Conservation (phyloP, 1,140 invertebrate genomes). For the Zaprionus camerounensis region DNA sequence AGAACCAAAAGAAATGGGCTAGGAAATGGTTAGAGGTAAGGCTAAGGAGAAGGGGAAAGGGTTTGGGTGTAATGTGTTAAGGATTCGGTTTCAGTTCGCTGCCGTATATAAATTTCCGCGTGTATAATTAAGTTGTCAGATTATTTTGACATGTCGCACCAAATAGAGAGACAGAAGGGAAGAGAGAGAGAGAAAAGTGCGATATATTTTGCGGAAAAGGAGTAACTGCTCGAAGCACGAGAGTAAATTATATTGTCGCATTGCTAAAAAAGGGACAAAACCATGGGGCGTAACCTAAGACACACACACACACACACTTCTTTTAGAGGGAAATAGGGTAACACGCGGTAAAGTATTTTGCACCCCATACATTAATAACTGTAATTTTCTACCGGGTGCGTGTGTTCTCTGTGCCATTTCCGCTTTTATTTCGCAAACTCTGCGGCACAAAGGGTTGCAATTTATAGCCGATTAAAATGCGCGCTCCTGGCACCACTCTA, state of each 20-base stretch:
- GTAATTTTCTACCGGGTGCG: conserved; percentile 70
- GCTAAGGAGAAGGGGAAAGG: neutral
- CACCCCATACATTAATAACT: conserved; percentile 80
- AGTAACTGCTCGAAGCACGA: conserved; percentile 24
- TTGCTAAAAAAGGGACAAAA: conserved; percentile 48
- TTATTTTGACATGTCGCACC: conserved; percentile 81
- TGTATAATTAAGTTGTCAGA: conserved; percentile 83
- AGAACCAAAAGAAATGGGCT: conserved; percentile 47
- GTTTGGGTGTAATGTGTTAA: conserved; percentile 11
- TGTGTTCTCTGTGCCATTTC: conserved; percentile 42
- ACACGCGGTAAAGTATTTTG: conserved; percentile 61
- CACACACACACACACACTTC: neutral
- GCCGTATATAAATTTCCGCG: conserved; percentile 67
- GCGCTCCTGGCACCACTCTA: conserved; percentile 38
- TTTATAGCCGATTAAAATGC: conserved; percentile 79
- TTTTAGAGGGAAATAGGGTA: neutral
- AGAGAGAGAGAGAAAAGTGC: conserved; percentile 29
- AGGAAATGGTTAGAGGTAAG: conserved; percentile 40
- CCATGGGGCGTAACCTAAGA: conserved; percentile 36
- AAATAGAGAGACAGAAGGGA: neutral
- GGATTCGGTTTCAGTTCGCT: conserved; percentile 13
- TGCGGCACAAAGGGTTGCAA: conserved; percentile 72
- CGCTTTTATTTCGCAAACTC: conserved; percentile 49
- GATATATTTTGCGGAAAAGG: conserved; percentile 56
- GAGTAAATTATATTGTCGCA: conserved; percentile 73